These are phyloP conservation scores for Pinctada fucata DNA, from an alignment of 2,888 invertebrate genomes.

Conservation along the genomic window DNA sequence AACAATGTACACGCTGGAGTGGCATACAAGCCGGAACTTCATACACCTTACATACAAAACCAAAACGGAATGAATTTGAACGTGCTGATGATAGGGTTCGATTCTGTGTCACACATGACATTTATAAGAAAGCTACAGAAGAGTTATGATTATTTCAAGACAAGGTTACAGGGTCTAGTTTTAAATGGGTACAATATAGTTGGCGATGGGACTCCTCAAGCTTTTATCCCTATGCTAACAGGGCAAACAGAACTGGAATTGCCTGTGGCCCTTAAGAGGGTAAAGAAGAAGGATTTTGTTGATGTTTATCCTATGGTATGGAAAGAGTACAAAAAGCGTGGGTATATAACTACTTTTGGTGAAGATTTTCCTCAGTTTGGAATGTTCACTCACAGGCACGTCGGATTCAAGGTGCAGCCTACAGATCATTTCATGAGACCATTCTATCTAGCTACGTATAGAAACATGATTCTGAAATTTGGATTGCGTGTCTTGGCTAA, in stretches of 20 bases:
- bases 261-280: slow-evolving; percentile 56
- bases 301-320: slow-evolving; percentile 70
- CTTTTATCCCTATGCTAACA: slow-evolving; percentile 70
- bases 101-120: slow-evolving; percentile 71
- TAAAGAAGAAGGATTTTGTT: slow-evolving; percentile 53
- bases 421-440: slow-evolving; percentile 75
- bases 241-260: slow-evolving; percentile 63
- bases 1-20: slow-evolving; percentile 11
- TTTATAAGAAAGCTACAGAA: slow-evolving; percentile 68
- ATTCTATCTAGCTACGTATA: slow-evolving; percentile 67
- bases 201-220: slow-evolving; percentile 71
- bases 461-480: slow-evolving; percentile 47
- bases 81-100: slow-evolving; percentile 70
- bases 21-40: not conserved
- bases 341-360: slow-evolving; percentile 72
- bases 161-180: slow-evolving; percentile 58
- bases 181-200: slow-evolving; percentile 73
- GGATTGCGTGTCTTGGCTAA: slow-evolving; percentile 51
- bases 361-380: slow-evolving; percentile 72
- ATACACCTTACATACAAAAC: not conserved
- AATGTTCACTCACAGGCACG: slow-evolving; percentile 69
- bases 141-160: slow-evolving; percentile 63
- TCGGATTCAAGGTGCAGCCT: slow-evolving; percentile 70
- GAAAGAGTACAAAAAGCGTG: slow-evolving; percentile 66
- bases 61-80: slow-evolving; percentile 45